Percentiles rank a stretch among this genome's conserved stretches.
Evolutionary conservation across 2,113 vertebrate genomes (phyloP).

Genomic region (Craseonycteris thonglongyai): DNA sequence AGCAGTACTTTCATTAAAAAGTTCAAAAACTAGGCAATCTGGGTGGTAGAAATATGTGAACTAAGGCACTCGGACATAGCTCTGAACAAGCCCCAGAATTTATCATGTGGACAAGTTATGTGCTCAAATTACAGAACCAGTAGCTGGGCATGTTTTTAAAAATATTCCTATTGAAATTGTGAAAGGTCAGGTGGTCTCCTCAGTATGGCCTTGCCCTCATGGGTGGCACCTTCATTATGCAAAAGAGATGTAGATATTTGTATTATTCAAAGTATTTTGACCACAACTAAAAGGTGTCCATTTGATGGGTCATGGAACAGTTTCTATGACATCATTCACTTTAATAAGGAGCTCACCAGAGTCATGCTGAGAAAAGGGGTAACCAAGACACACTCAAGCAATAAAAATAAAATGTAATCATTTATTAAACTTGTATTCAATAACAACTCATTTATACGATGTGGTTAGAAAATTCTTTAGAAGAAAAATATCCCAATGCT

Average conservation of each 20-base stretch:
- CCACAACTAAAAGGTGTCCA: not conserved
- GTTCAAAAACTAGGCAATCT: slow-evolving; percentile 31
- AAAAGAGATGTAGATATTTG: not conserved
- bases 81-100: not conserved
- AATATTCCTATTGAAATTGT: not conserved
- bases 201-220: not conserved
- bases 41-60: not conserved
- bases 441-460: not conserved
- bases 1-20: slow-evolving; percentile 29
- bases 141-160: not conserved
- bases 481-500: not conserved
- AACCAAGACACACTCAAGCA: not conserved
- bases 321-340: not conserved
- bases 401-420: not conserved
- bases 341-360: not conserved
- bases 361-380: not conserved
- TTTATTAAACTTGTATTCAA: not conserved
- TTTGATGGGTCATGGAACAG: not conserved
- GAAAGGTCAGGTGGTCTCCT: not conserved
- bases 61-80: not conserved
- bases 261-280: not conserved
- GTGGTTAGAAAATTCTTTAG: not conserved
- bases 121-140: not conserved
- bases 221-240: not conserved
- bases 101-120: not conserved